Evolutionary conservation across 2,113 vertebrate genomes (phyloP).

Genomic region (Sardina pilchardus): DNA sequence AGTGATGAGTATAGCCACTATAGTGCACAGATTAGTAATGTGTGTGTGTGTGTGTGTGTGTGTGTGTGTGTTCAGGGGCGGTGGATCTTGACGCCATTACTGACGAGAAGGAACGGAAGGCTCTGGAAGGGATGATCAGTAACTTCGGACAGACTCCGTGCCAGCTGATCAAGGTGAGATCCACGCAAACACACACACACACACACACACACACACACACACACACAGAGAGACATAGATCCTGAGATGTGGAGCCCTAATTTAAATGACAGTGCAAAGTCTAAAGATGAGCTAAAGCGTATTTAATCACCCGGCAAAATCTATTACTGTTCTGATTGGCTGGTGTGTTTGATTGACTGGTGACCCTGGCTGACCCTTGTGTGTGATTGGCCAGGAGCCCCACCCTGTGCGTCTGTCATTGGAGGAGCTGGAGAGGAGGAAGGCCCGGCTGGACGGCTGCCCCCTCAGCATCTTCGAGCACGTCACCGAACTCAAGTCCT

Average conservation of each 20-base stretch:
- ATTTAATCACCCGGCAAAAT: too few relatives aligned
- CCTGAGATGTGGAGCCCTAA: not conserved
- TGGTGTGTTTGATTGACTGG: not conserved
- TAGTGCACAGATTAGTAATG: not conserved
- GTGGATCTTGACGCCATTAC: slow-evolving; percentile 95
- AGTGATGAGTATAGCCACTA: not conserved
- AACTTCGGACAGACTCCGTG: slow-evolving; percentile 98
- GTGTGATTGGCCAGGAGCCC: slow-evolving; percentile 77
- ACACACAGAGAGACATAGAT: too few relatives aligned
- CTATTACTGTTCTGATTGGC: too few relatives aligned
- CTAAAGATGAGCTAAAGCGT: too few relatives aligned
- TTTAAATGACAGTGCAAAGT: too few relatives aligned
- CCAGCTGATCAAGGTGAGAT: slow-evolving; percentile 88
- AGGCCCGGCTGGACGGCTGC: slow-evolving; percentile 79
- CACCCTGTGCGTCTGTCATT: slow-evolving; percentile 88
- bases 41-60: not conserved
- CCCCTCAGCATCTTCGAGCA: slow-evolving; percentile 88
- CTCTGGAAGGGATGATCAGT: slow-evolving; percentile 97
- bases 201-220: not conserved
- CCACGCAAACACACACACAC: not conserved
- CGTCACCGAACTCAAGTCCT: slow-evolving; percentile 91
- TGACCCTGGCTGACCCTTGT: not conserved
- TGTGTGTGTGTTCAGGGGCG: slow-evolving; percentile 74
- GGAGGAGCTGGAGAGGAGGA: slow-evolving; percentile 87
- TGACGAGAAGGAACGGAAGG: slow-evolving; percentile 95